Evolutionary conservation across 2,888 invertebrate genomes (phyloP).

Genomic region (Capitulum mitella): DNA sequence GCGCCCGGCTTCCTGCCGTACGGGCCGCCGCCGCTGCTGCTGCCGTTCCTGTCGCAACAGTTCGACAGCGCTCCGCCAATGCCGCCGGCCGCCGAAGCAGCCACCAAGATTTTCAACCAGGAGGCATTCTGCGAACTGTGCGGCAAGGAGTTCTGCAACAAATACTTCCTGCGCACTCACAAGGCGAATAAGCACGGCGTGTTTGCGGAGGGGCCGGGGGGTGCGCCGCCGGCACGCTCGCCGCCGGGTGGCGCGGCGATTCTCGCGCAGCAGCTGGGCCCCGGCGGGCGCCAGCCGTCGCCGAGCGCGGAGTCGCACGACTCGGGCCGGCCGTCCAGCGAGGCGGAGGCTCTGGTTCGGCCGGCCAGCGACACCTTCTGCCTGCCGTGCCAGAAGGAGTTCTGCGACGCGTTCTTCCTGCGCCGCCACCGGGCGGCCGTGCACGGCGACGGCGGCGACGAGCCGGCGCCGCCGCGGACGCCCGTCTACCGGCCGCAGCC

Average conservation of each 20-base stretch:
- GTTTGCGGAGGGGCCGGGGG: not conserved
- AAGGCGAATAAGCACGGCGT: constrained; percentile 17
- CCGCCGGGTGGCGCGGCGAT: not conserved
- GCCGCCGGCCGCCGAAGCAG: not conserved
- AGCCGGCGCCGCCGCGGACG: not conserved
- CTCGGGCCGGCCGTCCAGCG: not conserved
- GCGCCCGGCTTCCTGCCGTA: constrained; percentile 32
- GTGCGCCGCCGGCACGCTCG: no score
- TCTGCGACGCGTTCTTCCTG: not conserved
- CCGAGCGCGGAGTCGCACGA: not conserved
- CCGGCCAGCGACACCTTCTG: not conserved
- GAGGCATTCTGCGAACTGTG: constrained; percentile 60
- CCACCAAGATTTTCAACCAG: constrained; percentile 38
- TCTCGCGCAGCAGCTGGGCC: not conserved
- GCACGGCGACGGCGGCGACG: not conserved
- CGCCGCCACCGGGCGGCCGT: not conserved
- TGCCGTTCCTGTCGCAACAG: constrained; percentile 34
- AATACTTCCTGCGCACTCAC: constrained; percentile 53
- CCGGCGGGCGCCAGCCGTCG: not conserved
- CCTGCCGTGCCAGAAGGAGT: not conserved
- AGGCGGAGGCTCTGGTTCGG: not conserved
- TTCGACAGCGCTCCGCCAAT: no score
- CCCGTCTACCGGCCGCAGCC: not conserved
- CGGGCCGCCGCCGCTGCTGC: constrained; percentile 33
- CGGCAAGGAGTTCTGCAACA: constrained; percentile 63